Conservation (phyloP, 2,113 vertebrate genomes). For the Carollia perspicillata region DNA sequence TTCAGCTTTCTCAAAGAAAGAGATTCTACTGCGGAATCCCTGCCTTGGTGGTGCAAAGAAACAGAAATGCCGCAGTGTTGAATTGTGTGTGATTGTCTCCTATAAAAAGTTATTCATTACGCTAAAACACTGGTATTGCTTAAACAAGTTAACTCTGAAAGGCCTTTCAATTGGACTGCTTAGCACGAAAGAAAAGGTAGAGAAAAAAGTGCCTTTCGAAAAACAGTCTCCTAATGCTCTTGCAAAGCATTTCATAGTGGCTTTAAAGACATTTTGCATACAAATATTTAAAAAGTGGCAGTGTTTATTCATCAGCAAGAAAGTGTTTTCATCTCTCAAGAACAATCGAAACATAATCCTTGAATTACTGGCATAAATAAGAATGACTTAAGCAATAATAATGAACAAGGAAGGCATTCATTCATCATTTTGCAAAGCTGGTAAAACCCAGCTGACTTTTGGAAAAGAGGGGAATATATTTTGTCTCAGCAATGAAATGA, state of each 20-base stretch:
- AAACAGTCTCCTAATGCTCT: conserved; percentile 80
- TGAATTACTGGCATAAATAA: conserved; percentile 81
- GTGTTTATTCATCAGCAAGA: conserved; percentile 85
- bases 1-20: conserved; percentile 90
- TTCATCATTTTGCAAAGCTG: conserved; percentile 82
- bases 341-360: conserved; percentile 88
- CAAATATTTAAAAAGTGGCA: conserved; percentile 83
- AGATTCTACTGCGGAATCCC: conserved; percentile 84
- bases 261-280: conserved; percentile 83
- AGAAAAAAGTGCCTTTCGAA: conserved; percentile 77
- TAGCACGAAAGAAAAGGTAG: conserved; percentile 84
- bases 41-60: conserved; percentile 78
- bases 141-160: conserved; percentile 89
- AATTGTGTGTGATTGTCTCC: conserved; percentile 81
- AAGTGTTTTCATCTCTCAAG: conserved; percentile 82
- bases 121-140: conserved; percentile 87
- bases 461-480: conserved; percentile 56
- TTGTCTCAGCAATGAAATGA: conserved; percentile 61
- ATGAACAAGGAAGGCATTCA: conserved; percentile 84
- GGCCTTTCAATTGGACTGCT: conserved; percentile 83
- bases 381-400: conserved; percentile 81
- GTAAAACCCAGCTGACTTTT: conserved; percentile 80
- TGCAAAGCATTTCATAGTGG: conserved; percentile 84
- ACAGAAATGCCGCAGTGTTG: conserved; percentile 82
- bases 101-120: conserved; percentile 88